Evolutionary conservation across 2,888 invertebrate species (phyloP).

Genomic region (Exocentrus adspersus): DNA sequence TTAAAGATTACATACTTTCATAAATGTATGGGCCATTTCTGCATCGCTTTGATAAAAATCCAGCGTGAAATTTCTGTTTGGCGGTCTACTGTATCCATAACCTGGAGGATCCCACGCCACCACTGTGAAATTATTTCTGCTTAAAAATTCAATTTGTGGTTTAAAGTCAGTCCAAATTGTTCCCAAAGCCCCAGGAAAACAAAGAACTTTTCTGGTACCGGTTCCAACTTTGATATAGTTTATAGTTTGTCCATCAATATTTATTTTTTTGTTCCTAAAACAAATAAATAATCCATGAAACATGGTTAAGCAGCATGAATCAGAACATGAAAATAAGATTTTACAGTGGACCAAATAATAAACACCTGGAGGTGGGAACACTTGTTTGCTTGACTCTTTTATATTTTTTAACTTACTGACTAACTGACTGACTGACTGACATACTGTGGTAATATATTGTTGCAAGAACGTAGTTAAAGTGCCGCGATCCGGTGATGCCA

Average conservation of each 20-base stretch:
- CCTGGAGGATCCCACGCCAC: constrained; percentile 89
- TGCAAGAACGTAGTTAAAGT: no score
- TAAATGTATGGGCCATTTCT: constrained; percentile 73
- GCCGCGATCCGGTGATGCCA: no score
- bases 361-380: no score
- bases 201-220: constrained; percentile 71
- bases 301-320: no score
- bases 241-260: constrained; percentile 69
- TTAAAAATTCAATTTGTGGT: constrained; percentile 77
- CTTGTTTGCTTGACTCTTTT: no score
- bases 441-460: no score
- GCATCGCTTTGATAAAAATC: constrained; percentile 84
- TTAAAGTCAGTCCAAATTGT: constrained; percentile 85
- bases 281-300: no score
- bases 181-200: constrained; percentile 85
- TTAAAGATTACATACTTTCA: constrained; percentile 70
- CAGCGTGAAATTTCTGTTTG: constrained; percentile 74
- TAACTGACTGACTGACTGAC: no score
- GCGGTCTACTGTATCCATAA: constrained; percentile 85
- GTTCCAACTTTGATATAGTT: constrained; percentile 73
- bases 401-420: no score
- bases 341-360: no score
- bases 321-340: no score
- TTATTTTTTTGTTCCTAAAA: constrained; percentile 71
- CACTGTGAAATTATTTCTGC: constrained; percentile 71